Evolutionary conservation across 2,113 vertebrate species (phyloP).

Genomic region (Callopanchax toddi): DNA sequence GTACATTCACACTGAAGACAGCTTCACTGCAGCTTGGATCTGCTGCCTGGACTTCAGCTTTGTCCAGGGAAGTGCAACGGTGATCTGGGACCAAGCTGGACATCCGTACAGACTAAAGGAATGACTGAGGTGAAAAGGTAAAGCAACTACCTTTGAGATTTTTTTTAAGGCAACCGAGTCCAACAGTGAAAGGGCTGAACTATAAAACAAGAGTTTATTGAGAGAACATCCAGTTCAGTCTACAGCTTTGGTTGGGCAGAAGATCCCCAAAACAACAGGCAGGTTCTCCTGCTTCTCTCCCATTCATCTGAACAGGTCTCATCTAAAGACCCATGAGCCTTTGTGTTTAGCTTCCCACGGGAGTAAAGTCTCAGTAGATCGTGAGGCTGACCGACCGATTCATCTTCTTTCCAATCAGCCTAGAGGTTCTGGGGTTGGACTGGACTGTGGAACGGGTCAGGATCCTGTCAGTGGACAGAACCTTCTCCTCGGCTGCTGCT

Average conservation of each 20-base stretch:
- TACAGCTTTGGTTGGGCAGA: slow-evolving; percentile 2
- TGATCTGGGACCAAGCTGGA: slow-evolving; percentile 21
- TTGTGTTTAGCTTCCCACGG: slow-evolving; percentile 8
- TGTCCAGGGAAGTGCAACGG: slow-evolving; percentile 65
- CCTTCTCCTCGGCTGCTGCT: slow-evolving; percentile 91
- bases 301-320: not conserved
- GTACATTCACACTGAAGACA: slow-evolving; percentile 69
- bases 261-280: slow-evolving; percentile 2
- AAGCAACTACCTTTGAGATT: slow-evolving; percentile 47
- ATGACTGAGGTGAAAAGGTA: slow-evolving; percentile 49
- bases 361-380: slow-evolving; percentile 85
- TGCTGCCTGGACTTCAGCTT: slow-evolving; percentile 25
- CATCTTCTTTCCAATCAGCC: slow-evolving; percentile 97
- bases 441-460: slow-evolving; percentile 91
- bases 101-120: slow-evolving; percentile 42
- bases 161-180: not conserved
- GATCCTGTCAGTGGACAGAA: slow-evolving; percentile 88
- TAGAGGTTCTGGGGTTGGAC: slow-evolving; percentile 82
- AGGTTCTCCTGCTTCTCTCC: not conserved
- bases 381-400: slow-evolving; percentile 96
- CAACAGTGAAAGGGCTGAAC: slow-evolving; percentile 15
- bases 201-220: slow-evolving; percentile 12
- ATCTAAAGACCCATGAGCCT: slow-evolving; percentile 45
- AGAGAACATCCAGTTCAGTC: slow-evolving; percentile 38
- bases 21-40: slow-evolving; percentile 30